Evolutionary conservation across 2,888 invertebrate genomes (phyloP).

Genomic region (Conus canariensis): DNA sequence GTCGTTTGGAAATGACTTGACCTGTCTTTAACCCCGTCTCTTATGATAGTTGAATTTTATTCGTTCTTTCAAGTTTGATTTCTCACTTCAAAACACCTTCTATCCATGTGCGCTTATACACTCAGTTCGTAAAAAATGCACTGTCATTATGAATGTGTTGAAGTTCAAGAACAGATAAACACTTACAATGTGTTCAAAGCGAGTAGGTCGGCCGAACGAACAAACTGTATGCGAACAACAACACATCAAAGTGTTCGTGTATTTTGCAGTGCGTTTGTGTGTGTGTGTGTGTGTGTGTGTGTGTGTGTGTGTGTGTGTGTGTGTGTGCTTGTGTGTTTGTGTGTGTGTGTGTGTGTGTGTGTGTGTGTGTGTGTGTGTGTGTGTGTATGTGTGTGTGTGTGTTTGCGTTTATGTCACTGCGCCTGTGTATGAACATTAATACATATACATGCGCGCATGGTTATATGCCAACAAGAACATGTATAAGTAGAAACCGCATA

Average conservation of each 20-base stretch:
- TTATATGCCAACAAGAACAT: neutral
- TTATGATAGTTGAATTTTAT: too few relatives aligned
- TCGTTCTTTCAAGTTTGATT: too few relatives aligned
- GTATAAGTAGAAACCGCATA: neutral
- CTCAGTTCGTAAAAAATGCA: neutral
- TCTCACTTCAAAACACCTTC: neutral
- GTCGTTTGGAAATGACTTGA: too few relatives aligned
- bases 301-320: too few relatives aligned
- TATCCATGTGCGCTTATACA: neutral
- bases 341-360: neutral
- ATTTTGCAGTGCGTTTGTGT: too few relatives aligned
- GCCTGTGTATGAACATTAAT: neutral
- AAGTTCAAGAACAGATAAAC: neutral
- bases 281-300: too few relatives aligned
- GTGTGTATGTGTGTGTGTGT: conserved; percentile 10
- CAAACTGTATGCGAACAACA: too few relatives aligned
- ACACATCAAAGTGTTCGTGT: too few relatives aligned
- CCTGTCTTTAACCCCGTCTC: too few relatives aligned
- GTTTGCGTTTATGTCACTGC: neutral
- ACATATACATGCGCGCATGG: neutral
- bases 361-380: conserved; percentile 10
- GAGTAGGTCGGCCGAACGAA: neutral
- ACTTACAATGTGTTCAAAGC: neutral
- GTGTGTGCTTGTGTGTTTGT: too few relatives aligned
- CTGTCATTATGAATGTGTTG: too few relatives aligned